Conservation (phyloP, 2,113 vertebrate genomes). For the Tupaia tana region DNA sequence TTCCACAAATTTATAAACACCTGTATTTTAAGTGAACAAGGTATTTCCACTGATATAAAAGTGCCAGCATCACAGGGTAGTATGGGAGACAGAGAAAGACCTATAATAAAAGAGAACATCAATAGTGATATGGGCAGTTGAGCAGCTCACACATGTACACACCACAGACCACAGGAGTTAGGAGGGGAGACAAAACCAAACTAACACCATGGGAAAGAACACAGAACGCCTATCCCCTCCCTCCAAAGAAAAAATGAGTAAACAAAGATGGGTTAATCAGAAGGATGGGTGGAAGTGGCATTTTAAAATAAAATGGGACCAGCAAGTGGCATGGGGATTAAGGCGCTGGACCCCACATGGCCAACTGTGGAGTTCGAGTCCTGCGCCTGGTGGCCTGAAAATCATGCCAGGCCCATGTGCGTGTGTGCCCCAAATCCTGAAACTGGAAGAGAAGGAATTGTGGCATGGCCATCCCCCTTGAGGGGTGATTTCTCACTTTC, state of each 20-base stretch:
- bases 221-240: background rate
- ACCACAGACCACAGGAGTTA: background rate
- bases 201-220: background rate
- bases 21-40: slow-evolving; percentile 13
- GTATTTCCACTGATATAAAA: background rate
- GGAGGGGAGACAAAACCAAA: background rate
- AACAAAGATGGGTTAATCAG: background rate
- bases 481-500: too few relatives aligned
- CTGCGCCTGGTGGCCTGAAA: too few relatives aligned
- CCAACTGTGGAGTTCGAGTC: too few relatives aligned
- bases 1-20: background rate
- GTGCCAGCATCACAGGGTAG: background rate
- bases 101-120: background rate
- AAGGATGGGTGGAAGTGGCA: background rate
- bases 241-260: background rate
- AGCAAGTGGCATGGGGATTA: too few relatives aligned
- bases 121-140: background rate
- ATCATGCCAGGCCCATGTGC: too few relatives aligned
- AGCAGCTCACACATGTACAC: background rate
- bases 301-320: slow-evolving; percentile 43
- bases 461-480: too few relatives aligned
- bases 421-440: too few relatives aligned
- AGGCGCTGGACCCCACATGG: too few relatives aligned
- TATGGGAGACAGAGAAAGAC: background rate
- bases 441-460: too few relatives aligned